Conservation (phyloP, 2,797 vertebrate species). For the Phataginus tetradactyla region DNA sequence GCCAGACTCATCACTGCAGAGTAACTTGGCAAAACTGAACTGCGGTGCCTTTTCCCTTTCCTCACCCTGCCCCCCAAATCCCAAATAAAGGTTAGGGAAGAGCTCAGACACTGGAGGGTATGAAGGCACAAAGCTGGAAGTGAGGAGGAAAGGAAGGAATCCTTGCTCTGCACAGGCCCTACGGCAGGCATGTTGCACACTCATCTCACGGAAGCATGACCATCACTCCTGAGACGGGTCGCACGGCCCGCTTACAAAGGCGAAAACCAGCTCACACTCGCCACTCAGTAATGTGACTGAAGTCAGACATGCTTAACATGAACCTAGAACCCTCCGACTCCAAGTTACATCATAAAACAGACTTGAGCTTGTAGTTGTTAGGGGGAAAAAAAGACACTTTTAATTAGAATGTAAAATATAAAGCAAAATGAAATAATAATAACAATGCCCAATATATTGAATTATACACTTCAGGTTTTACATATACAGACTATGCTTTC, state of each 20-base stretch:
- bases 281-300: background rate
- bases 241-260: background rate
- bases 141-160: background rate
- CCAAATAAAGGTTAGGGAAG: background rate
- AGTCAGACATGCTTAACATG: background rate
- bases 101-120: background rate
- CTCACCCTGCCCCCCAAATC: too few relatives aligned
- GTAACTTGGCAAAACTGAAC: background rate
- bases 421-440: background rate
- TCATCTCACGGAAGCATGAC: background rate
- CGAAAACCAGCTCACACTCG: background rate
- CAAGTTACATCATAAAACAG: background rate
- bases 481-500: background rate
- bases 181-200: fast-evolving
- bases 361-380: background rate
- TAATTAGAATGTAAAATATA: background rate
- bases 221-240: background rate
- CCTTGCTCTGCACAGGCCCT: background rate
- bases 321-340: background rate
- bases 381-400: background rate
- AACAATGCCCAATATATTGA: background rate
- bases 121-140: background rate
- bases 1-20: background rate
- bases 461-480: background rate
- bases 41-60: background rate